Evolutionary conservation across 2,888 invertebrate species (phyloP).

Genomic region (Isotomurus palustris): DNA sequence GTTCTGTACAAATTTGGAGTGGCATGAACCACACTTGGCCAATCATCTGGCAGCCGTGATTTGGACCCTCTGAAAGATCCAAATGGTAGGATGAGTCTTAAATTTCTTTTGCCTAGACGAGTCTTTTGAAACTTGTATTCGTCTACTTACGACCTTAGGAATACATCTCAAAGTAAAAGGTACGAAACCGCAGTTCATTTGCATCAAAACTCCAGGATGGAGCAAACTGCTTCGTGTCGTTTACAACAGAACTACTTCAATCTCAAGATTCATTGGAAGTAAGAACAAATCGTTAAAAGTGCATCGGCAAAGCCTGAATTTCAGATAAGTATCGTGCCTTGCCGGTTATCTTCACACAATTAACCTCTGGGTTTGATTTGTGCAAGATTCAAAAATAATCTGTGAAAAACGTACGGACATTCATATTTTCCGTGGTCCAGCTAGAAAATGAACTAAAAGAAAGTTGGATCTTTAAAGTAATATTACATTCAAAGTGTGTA

Average conservation of each 20-base stretch:
- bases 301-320: too few species aligned
- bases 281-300: too few species aligned
- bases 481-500: too few species aligned
- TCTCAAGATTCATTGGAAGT: neutral
- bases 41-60: constrained; percentile 47
- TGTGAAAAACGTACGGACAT: too few species aligned
- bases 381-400: too few species aligned
- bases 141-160: constrained; percentile 8
- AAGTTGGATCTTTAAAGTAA: too few species aligned
- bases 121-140: constrained; percentile 2
- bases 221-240: constrained; percentile 30
- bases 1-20: constrained; percentile 47
- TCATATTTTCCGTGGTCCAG: too few species aligned
- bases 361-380: too few species aligned
- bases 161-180: constrained; percentile 38
- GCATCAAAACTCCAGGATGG: constrained; percentile 44
- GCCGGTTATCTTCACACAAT: too few species aligned
- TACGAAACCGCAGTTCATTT: constrained; percentile 46
- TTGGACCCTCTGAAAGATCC: constrained; percentile 43
- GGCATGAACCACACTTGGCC: constrained; percentile 47
- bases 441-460: too few species aligned
- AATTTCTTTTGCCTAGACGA: constrained; percentile 8
- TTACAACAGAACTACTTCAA: neutral
- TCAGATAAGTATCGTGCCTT: too few species aligned
- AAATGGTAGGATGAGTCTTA: constrained; percentile 36